Evolutionary conservation across 2,888 invertebrate species (phyloP).

Genomic region (Nomada flava): DNA sequence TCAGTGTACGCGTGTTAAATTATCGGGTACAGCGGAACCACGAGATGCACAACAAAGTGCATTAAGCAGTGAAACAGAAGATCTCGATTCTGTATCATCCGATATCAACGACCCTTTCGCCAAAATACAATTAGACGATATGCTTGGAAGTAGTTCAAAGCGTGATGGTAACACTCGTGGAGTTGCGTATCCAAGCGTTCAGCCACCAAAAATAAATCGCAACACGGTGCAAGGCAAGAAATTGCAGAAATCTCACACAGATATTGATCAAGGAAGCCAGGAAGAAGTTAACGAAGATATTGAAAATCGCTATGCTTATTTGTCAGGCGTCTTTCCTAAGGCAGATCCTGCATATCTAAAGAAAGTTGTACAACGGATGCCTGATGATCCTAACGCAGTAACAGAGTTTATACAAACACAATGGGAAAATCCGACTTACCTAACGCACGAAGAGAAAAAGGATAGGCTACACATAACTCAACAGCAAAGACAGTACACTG

Average conservation of each 20-base stretch:
- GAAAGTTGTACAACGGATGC: slow-evolving; percentile 50
- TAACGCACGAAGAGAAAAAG: slow-evolving; percentile 69
- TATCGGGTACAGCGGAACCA: not conserved
- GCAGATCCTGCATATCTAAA: slow-evolving; percentile 78
- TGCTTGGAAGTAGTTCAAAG: no score
- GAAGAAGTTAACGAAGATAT: slow-evolving; percentile 43
- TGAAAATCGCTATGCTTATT: slow-evolving; percentile 62
- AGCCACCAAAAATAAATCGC: no score
- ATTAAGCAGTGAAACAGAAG: not conserved
- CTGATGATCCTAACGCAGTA: slow-evolving; percentile 59
- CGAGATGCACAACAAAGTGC: not conserved
- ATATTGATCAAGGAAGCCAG: not conserved
- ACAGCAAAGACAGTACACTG: slow-evolving; percentile 83
- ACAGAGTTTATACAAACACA: slow-evolving; percentile 71
- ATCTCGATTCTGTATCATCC: not conserved
- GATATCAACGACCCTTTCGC: no score
- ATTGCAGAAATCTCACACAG: not conserved
- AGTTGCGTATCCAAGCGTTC: no score
- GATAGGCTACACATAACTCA: slow-evolving; percentile 72
- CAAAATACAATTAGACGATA: no score
- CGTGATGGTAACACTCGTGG: no score
- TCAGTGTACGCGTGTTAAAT: not conserved
- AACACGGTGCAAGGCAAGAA: slow-evolving; percentile 9
- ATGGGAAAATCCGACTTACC: slow-evolving; percentile 72
- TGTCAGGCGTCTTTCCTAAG: slow-evolving; percentile 78